Base-by-base conservation (phyloP, 2,113 vertebrate species). In the Myocastor coypus region DNA sequence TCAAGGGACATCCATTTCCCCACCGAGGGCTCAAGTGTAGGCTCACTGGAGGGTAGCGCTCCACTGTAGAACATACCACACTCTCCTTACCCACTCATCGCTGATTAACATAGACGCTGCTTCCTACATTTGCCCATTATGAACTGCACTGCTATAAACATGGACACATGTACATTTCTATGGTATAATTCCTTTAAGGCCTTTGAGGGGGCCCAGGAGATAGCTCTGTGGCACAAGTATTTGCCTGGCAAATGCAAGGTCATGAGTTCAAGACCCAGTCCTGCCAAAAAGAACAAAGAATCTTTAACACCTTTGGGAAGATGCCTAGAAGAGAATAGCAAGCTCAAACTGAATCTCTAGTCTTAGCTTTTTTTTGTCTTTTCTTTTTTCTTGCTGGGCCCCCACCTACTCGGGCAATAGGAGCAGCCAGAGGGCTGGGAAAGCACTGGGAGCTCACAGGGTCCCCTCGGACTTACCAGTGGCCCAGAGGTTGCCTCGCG, bases 401-500 rank as follows among this genome's bases (percentile, higher is more conserved):
- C 83, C 50, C 86, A 32, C 28, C 16, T 59, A 17, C 59, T 46
- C 4, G 0, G 26, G 55, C 46, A n/a, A 26, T 10, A 69, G 42
- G 22, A 40, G 24, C 3, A 1, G 24, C 75, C 19, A 32, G 81
- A 64, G 22, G 8, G 24, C 26, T 55, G 37, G 75, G 61, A 71
- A 71, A 64, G 42, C 59, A 66, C 80, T 28, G 3, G 66, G n/a
- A 59, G 28, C 42, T 66, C 26, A 20, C 61, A 0, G 46, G 34
- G 57, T 77, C 85, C 75, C 52, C 26, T 5, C 50, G 63, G 40
- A 96, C 97, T 96, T 98, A 99, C 99, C 99, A 97, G 98, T 99
- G 28, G 99, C 99, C 99, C 99, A 99, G 93, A 99, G 99, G 95
- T 99, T 99, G 50, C 99, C 99, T 93, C 99, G 98, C 2, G 99